Evolutionary conservation across 2,113 vertebrate species (phyloP), one percentile per base, ranked within the genome.

Genomic region (Nothoprocta pentlandii): DNA sequence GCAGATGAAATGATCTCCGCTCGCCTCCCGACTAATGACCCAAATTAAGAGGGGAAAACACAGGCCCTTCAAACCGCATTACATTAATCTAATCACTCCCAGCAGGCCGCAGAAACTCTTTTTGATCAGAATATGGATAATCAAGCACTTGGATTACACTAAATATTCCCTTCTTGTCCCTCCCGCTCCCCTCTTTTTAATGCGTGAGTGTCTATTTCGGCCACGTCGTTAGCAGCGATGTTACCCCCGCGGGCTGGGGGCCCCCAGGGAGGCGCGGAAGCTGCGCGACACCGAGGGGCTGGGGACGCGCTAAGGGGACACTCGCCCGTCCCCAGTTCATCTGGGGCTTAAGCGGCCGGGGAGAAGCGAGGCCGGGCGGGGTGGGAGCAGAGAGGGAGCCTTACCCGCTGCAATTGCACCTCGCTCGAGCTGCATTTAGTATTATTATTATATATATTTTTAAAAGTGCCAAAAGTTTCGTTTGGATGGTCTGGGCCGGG

Each of bases 11-110:
- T 97, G 97, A 98, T 98, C 97, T 98, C 98, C 98, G 98, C 99
- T 99, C 98, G 98, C 99, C 98, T 98, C 98, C 93, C 88, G 97
- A 98, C 98, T 99, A 99, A 99, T 98, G 98, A 98, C 97, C 98
- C 98, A 98, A 99, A 99, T 99, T 98, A 99, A 99, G 98, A 98
- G 98, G 98, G 98, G 98, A 98, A 98, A 98, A 98, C 98, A 98
- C 96, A 98, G 98, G 97, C 98, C 98, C 98, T 99, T 98, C 98
- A 99, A 98, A 98, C 96, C 96, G 97, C 98, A 98, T 99, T 98
- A 98, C 97, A 98, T 98, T 99, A 99, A 99, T 98, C 97, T 98
- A 98, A 98, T 98, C 98, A 98, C 98, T 98, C 98, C 97, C 98
- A 98, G 97, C 98, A 98, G 97, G 96, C 97, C 97, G 97, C 98